These are phyloP conservation scores for Crotalus tigris DNA, from an alignment of 2,113 vertebrate genomes.

Conservation along the genomic window DNA sequence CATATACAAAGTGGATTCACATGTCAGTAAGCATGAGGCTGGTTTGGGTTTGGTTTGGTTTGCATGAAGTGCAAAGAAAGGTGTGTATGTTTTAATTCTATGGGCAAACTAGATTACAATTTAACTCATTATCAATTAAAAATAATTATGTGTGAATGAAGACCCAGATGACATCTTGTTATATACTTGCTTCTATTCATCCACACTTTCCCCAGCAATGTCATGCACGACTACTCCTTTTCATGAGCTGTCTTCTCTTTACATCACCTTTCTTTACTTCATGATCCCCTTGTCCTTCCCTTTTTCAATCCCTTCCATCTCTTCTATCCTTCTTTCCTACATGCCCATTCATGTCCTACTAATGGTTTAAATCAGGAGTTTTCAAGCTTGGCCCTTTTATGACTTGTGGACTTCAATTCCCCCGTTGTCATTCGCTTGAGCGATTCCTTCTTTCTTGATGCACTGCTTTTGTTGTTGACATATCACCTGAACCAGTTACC, in stretches of 20 bases:
- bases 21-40: too few species aligned
- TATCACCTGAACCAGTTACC: neutral
- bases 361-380: neutral
- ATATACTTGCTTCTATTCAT: neutral
- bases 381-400: too few species aligned
- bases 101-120: neutral
- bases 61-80: neutral
- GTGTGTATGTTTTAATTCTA: neutral
- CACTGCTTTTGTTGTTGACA: neutral
- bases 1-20: too few species aligned
- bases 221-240: neutral
- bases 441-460: neutral
- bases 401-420: too few species aligned
- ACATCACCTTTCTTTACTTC: neutral
- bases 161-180: neutral
- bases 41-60: neutral
- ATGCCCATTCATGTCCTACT: neutral
- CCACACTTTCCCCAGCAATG: neutral
- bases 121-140: neutral
- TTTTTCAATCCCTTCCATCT: neutral
- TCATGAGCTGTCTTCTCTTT: neutral
- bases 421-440: too few species aligned
- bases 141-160: neutral
- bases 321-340: neutral
- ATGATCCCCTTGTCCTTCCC: neutral